Evolutionary conservation across 2,888 invertebrate genomes (phyloP).

Genomic region (Nebria salina): DNA sequence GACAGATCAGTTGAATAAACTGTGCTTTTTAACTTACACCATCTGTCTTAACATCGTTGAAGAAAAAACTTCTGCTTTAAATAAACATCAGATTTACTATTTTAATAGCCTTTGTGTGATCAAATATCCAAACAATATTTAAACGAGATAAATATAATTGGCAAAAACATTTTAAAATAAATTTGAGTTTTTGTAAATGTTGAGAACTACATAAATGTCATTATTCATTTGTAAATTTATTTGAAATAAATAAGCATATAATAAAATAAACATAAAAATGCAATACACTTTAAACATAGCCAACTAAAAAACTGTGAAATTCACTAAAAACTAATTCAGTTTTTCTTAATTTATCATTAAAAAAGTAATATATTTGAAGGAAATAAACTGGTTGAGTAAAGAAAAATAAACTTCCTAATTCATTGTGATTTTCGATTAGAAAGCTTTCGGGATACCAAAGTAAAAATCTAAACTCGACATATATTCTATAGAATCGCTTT

Average conservation of each 20-base stretch:
- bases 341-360: too few relatives aligned
- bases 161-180: not conserved
- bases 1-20: slow-evolving; percentile 30
- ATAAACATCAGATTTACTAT: slow-evolving; percentile 20
- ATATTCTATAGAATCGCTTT: not conserved
- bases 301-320: too few relatives aligned
- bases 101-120: not conserved
- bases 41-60: slow-evolving; percentile 23
- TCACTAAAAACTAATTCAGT: too few relatives aligned
- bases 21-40: slow-evolving; percentile 15
- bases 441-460: not conserved
- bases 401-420: not conserved
- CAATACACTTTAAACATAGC: too few relatives aligned
- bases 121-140: not conserved
- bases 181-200: not conserved
- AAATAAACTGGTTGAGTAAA: too few relatives aligned
- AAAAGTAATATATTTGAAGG: too few relatives aligned
- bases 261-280: too few relatives aligned
- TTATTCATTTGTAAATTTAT: too few relatives aligned
- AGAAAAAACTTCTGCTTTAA: slow-evolving; percentile 18
- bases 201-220: not conserved
- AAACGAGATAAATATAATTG: not conserved
- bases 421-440: not conserved
- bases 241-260: too few relatives aligned
- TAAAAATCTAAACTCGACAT: not conserved